Base-by-base conservation (phyloP, 2,888 invertebrate genomes). In the Cheilosia grossa region DNA sequence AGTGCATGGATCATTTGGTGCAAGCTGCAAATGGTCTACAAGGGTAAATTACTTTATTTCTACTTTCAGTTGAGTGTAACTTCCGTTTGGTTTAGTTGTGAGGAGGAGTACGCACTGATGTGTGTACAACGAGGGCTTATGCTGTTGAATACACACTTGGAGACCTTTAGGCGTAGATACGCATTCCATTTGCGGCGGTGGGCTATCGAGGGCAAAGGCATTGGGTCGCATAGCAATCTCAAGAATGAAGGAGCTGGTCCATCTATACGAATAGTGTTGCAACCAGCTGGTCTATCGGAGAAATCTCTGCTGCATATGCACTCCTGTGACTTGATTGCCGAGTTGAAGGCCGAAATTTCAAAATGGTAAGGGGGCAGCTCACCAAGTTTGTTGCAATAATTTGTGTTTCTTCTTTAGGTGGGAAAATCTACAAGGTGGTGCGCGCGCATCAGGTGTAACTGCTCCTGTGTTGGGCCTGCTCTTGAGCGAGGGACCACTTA, bases 321-420 rank as follows among this genome's bases (percentile, higher is more conserved):
- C 87, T 96, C 95, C 51, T 95, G 96, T n/a, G 98, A 98, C 92
- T 95, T 97, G 87, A 96, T 98, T 30, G 98, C 98, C 4, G 98
- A 98, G 91, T 92, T 98, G 67, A 93, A 98, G 85, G 98, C 98
- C 0, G 98, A 98, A 93, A 97, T 98, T 72, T 97, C 97, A n/a
- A 96, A 97, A 87, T 98, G 98, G 98, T 90, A 75, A 40, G 61
- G 70, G 19, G 19, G 10, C 13, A 19, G 10, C 5, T n/a, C 2
- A 5, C 1, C 19, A 15, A 9, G 44, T 13, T 6, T 19, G 9
- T 19, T 17, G 17, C 9, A 9, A 51, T 21, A 24, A 10, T 51
- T 24, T 51, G 10, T 13, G 3, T 47, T 47, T 47, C 6, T 44
- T 17, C 2, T 47, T 1, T 51, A 90, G 90, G 90, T 98, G 98